phyloP scores from a whole-genome alignment of 2,113 vertebrate genomes.

The Cyanistes caeruleus region DNA sequence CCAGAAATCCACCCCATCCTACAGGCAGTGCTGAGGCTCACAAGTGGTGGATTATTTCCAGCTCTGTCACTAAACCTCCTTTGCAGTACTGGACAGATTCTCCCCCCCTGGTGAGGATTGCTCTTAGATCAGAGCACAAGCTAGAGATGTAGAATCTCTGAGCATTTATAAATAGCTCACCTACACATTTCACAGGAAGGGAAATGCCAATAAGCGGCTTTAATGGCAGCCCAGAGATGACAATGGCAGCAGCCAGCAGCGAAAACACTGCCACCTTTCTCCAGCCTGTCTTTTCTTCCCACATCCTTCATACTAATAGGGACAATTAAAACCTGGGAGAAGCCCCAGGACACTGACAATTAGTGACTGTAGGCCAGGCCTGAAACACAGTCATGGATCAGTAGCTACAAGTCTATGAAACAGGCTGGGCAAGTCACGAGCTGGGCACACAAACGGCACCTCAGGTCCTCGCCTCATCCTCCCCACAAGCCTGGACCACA shows the following conservation, averaged over 20 bases:
- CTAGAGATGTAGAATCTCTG: not conserved
- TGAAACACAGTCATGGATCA: not conserved
- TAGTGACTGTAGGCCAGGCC: not conserved
- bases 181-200: not conserved
- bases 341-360: not conserved
- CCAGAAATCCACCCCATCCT: not conserved
- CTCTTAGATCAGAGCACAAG: not conserved
- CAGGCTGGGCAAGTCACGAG: not conserved
- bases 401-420: not conserved
- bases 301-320: not conserved
- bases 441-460: not conserved
- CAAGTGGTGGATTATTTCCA: not conserved
- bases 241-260: not conserved
- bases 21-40: not conserved
- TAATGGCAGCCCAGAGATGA: not conserved
- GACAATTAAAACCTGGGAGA: not conserved
- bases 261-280: not conserved
- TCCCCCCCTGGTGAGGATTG: not conserved
- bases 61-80: not conserved
- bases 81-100: not conserved
- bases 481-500: not conserved
- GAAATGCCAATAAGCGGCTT: not conserved
- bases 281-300: not conserved
- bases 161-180: conserved; percentile 13
- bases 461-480: not conserved